Base-by-base conservation (phyloP, 2,888 invertebrate species). In the Lobophora halterata region DNA sequence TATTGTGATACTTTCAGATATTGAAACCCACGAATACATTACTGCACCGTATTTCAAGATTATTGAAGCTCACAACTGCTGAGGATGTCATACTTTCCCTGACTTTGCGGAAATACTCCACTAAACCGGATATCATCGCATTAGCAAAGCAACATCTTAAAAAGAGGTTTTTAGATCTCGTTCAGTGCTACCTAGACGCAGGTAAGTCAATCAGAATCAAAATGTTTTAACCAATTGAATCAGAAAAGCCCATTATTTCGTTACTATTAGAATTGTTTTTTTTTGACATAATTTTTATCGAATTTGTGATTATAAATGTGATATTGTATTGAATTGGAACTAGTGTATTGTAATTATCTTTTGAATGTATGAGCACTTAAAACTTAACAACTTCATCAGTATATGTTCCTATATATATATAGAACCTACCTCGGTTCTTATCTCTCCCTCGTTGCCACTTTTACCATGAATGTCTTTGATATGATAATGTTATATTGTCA, bases 21-120 rank as follows among this genome's bases (percentile, higher is more conserved):
- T 86, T 95, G 61, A 93, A 93, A 81, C 91, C 95, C 57, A 90
- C 94, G 58, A 89, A 92, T 59, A 93, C 95, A 74, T 91, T 97
- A 73, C 91, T 97, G 75, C 89, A 90, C 67, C 94, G 95, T 71
- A 89, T 98, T 62, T 93, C 94, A 79, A 94, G 95, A 89, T 91
- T 95, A 65, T 90, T 97, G 66, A 94, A 94, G 75, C 91, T 97
- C 66, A 93, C 93, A 46, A 91, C 95, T 60, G 93, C 97, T 26
- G 96, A 97, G 85, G 97, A 98, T 90, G 95, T 97, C 66, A 93
- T 95, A 30, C 93, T 97, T 80, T 95, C 95, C 40, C 89, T 98
- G 65, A 94, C 95, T 46, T 87, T 97, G 52, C 91, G 93, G 56
- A 75, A 94, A 51, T 92, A 95, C 69, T 96, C 97, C 8, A 90